A percentile compares a stretch with the other conserved stretches of the same genome.
Evolutionary conservation across 2,797 vertebrate genomes (phyloP).

Genomic region (Mallotus villosus): DNA sequence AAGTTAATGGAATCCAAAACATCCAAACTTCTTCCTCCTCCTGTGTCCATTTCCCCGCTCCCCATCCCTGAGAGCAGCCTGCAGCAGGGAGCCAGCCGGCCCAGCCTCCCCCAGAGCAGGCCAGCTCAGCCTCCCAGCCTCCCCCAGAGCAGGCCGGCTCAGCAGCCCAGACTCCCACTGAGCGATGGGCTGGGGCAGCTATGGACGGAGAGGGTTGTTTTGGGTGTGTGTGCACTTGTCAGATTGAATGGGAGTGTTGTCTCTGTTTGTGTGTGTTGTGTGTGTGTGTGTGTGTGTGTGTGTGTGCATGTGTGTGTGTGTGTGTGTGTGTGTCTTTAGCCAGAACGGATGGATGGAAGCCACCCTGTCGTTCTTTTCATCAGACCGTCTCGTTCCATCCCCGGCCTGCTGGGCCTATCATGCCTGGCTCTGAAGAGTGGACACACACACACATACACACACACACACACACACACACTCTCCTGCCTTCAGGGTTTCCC

Average conservation of each 20-base stretch:
- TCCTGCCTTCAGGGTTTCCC: slow-evolving; percentile 1
- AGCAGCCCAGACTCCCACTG: background rate
- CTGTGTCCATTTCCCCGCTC: background rate
- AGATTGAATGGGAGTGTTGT: slow-evolving; percentile 35
- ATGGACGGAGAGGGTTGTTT: slow-evolving; percentile 19
- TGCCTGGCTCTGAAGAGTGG: slow-evolving; percentile 30
- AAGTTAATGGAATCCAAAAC: too few relatives aligned
- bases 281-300: slow-evolving; percentile 17
- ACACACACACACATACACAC: slow-evolving; percentile 10
- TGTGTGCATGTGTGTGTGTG: slow-evolving; percentile 1
- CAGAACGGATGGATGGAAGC: slow-evolving; percentile 40
- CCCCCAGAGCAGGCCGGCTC: background rate
- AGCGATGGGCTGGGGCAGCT: background rate
- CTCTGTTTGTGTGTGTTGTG: slow-evolving; percentile 1
- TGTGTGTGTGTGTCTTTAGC: slow-evolving; percentile 1
- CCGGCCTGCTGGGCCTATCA: slow-evolving; percentile 37
- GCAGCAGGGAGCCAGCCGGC: background rate
- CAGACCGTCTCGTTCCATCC: slow-evolving; percentile 37
- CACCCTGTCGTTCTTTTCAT: slow-evolving; percentile 38
- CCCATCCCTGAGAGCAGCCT: background rate
- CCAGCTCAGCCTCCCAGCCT: too few relatives aligned
- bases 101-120: background rate
- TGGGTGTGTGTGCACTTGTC: slow-evolving; percentile 41
- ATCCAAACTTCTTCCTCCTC: background rate
- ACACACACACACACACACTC: slow-evolving; percentile 15